Evolutionary conservation across 2,797 vertebrate genomes (phyloP).

Genomic region (Carcharodon carcharias): DNA sequence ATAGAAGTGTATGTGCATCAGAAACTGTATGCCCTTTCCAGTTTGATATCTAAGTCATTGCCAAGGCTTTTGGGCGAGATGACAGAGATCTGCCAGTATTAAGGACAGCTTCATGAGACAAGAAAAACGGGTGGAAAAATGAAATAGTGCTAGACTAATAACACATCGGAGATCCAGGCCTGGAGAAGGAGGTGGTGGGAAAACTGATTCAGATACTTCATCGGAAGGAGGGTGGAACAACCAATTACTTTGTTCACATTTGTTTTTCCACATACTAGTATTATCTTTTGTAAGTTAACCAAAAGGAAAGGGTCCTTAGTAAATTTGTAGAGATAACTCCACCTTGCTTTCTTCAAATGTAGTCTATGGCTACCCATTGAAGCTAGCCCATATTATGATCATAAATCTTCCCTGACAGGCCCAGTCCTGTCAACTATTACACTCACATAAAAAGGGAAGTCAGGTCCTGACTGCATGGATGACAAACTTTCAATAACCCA

Average conservation of each 20-base stretch:
- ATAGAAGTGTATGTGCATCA: not conserved
- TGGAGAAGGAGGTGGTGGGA: not conserved
- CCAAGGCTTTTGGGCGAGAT: not conserved
- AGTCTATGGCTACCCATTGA: not conserved
- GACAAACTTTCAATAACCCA: not conserved
- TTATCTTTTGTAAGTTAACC: not conserved
- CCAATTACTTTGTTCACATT: not conserved
- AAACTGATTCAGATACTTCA: not conserved
- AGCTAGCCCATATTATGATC: not conserved
- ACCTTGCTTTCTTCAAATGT: not conserved
- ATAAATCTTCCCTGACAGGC: not conserved
- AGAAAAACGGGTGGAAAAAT: not conserved
- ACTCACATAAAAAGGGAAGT: not conserved
- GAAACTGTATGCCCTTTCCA: no score
- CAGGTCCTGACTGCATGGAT: not conserved
- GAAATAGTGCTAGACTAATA: not conserved
- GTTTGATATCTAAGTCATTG: not conserved
- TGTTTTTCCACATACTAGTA: not conserved
- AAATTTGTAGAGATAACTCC: not conserved
- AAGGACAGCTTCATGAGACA: not conserved
- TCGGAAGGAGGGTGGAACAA: not conserved
- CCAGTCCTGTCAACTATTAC: not conserved
- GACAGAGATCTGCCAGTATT: not conserved
- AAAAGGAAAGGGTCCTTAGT: not conserved
- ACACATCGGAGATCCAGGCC: not conserved